Base-by-base conservation (phyloP, 2,113 vertebrate genomes). In the Cyrtonyx montezumae region DNA sequence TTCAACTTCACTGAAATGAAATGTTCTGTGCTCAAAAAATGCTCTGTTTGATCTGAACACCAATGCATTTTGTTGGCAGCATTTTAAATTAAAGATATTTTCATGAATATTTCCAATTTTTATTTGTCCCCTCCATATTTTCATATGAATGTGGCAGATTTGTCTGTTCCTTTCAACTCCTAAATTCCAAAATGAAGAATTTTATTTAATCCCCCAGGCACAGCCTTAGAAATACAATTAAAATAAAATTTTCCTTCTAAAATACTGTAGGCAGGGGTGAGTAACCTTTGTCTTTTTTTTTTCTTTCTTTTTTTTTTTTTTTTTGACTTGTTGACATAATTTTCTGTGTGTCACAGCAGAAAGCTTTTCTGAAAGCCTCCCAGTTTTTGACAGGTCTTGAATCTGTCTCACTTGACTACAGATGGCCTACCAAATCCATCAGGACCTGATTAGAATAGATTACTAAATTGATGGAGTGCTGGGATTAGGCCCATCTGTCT, bases 401-500 rank as follows among this genome's bases (percentile, higher is more conserved):
- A 84, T 97, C 68, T 82, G 77, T 94, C 88, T 96, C 82, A 92
- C 91, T 96, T 96, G 73, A 78, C 83, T 95, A 93, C 94, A 96
- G 92, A 96, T 95, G 89, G 85, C 61, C 81, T 97, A 96, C 96
- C 95, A 97, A 96, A 97, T 94, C 95, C 89, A 96, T 96, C 95
- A 96, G 91, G 75, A 89, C 77, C 90, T 97, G 93, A 97, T 92
- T 97, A 96, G 91, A 97, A 97, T 71, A 97, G 97, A 97, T 97
- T 95, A 95, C 90, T 92, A 94, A 97, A 94, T 79, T 97, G 96
- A 96, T 81, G 68, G 84, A 97, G 88, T 36, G 4, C 79, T 48
- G 62, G 95, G 95, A 97, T 97, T 97, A 97, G 65, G 49, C 66
- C 83, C 88, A 91, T 97, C 94, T 96, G 97, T 96, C 94, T 94